Base-by-base conservation (phyloP, 2,888 invertebrate species). In the Saturnia japonica region DNA sequence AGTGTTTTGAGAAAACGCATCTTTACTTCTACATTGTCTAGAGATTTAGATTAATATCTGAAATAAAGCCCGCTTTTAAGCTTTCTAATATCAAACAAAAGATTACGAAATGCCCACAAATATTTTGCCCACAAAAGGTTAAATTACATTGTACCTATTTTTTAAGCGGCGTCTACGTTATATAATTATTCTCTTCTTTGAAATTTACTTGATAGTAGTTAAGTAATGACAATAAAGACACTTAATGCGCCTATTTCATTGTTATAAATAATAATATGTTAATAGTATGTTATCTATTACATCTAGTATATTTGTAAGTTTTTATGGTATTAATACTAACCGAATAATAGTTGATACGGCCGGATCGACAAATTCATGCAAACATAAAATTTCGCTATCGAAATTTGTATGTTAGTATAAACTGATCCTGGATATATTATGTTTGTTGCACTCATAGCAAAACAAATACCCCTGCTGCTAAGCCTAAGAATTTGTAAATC, bases 21-120 rank as follows among this genome's bases (percentile, higher is more conserved):
- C 74, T 76, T 79, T 77, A 80, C 78, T 73, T 77, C 74, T 74
- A 74, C 74, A 81, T 82, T 84, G 84, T 84, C 78, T 70, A 70
- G 72, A 74, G 75, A 78, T 77, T 72, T 72, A 75, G 80, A 82
- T 76, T 75, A 72, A 74, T 77, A 82, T 78, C 78, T 76, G 73
- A 72, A 76, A 74, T 72, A 74, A 74, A 72, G 45, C 68, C 43
- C 54, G 60, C 70, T 75, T 75, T 74, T 76, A 72, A 71, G 73
- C 84, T 85, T 84, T 85, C 84, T 82, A 84, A 82, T 77, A 77
- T 80, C 76, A 76, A 77, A 71, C 71, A 71, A 71, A 70, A 71
- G 76, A 75, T 74, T 76, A 74, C 45, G 71, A 75, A 74, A 76
- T 68, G 34, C 28, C 66, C 28, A 51, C 51, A 60, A 67, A 60